Base-by-base conservation (phyloP, 2,797 vertebrate genomes). In the Cirrhinus molitorella region DNA sequence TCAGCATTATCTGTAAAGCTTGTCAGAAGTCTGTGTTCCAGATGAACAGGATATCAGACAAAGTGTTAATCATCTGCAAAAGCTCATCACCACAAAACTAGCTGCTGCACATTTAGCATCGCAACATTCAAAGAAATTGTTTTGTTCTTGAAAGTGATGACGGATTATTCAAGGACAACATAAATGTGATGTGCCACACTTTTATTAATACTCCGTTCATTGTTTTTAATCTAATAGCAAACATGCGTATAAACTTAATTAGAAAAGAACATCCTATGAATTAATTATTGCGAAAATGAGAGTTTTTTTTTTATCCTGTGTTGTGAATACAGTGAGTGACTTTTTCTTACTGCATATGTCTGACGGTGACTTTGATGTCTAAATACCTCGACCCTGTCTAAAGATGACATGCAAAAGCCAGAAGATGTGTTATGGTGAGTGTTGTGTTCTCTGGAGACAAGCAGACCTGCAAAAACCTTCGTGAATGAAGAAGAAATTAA, bases 11-110 rank as follows among this genome's bases (percentile, higher is more conserved):
- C 86, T 55, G 83, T 85, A 85, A 84, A 81, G 76, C 63, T 76
- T 80, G 84, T 89, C 80, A 80, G 72, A 83, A 79, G 84, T 87
- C 80, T 84, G 65, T 77, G 78, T 85, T 79, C 76, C 79, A 82
- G 86, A 86, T 86, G 81, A 85, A 68, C 83, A 66, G 63, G 78
- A 81, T 59, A 70, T 78, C 82, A 83, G 81, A 55, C 81, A 43
- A 76, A 76, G 63, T 76, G 72, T 84, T 84, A 70, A 79, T 83
- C 77, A 61, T 81, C 68, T 70, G n/a, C 25, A 70, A 34, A 65
- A 65, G 51, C 81, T 70, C 73, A 83, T 71, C 28, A 49, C 49
- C 19, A 17, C 17, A 4, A 68, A 78, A 78, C 82, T 53, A 47
- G 12, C 16, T 75, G n/a, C 31, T 43, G 45, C 3, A 0, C 5